Evolutionary conservation across 2,113 vertebrate genomes (phyloP).

Genomic region (Cercocebus atys): DNA sequence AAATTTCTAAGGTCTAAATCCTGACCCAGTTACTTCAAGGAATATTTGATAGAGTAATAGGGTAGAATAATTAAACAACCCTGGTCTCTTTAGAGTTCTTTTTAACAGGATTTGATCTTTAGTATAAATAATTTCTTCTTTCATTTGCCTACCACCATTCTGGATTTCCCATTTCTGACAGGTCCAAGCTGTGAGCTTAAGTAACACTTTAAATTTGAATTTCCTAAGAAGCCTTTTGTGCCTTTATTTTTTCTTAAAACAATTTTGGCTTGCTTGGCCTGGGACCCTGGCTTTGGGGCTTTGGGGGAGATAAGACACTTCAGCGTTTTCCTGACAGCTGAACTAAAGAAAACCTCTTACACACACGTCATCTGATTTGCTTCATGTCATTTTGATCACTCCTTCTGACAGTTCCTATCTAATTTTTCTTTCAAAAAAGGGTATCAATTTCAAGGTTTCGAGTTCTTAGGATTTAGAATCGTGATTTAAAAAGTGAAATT

Average conservation of each 20-base stretch:
- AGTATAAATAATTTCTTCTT: conserved; percentile 64
- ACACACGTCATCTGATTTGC: conserved; percentile 12
- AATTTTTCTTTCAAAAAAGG: conserved; percentile 51
- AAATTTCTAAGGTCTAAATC: conserved; percentile 44
- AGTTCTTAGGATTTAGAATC: conserved; percentile 70
- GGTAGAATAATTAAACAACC: conserved; percentile 69
- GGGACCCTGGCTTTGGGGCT: conserved; percentile 47
- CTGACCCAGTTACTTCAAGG: conserved; percentile 15
- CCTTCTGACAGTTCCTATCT: conserved; percentile 52
- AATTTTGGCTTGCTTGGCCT: conserved; percentile 51
- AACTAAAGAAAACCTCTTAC: conserved; percentile 52
- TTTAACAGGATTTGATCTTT: conserved; percentile 56
- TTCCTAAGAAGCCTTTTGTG: conserved; percentile 58
- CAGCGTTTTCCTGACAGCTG: conserved; percentile 17
- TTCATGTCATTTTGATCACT: conserved; percentile 51
- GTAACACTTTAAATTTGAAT: conserved; percentile 57
- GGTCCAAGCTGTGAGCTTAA: conserved; percentile 45
- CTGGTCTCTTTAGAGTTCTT: conserved; percentile 8
- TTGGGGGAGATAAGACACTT: conserved; percentile 30
- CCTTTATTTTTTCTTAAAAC: conserved; percentile 77
- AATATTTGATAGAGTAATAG: conserved; percentile 35
- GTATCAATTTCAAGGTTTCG: conserved; percentile 65
- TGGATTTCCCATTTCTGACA: conserved; percentile 26
- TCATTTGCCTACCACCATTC: conserved; percentile 14
- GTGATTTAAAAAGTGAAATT: conserved; percentile 73